phyloP scores from a whole-genome alignment of 1,140 invertebrate genomes.

The Marisa cornuarietis region DNA sequence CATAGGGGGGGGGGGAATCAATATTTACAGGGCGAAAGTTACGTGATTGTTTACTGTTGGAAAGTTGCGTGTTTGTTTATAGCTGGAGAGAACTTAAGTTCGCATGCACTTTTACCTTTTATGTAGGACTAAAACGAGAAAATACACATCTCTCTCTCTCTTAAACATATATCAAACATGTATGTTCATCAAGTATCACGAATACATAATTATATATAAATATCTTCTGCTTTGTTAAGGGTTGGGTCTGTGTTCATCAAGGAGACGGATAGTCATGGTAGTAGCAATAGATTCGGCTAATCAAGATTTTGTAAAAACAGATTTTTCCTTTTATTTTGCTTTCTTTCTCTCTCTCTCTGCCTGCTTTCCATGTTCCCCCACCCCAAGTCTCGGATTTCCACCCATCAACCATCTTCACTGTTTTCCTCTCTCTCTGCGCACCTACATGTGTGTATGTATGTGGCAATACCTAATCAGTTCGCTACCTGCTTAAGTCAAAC shows the following conservation, averaged over 20 bases:
- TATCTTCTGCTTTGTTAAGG: neutral
- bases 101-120: too few species aligned
- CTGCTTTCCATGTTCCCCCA: neutral
- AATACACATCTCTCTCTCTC: neutral
- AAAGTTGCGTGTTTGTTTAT: too few species aligned
- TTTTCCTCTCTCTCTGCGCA: too few species aligned
- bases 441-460: too few species aligned
- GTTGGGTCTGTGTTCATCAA: neutral
- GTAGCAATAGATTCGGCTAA: neutral
- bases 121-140: too few species aligned
- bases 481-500: too few species aligned
- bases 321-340: slow-evolving; percentile 9
- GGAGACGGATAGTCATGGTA: neutral
- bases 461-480: too few species aligned
- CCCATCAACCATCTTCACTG: neutral
- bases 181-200: neutral
- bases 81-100: too few species aligned
- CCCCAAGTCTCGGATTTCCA: neutral
- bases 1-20: too few species aligned
- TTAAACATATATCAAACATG: neutral
- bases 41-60: too few species aligned
- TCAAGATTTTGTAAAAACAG: neutral
- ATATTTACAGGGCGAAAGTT: too few species aligned
- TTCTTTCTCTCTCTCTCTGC: slow-evolving; percentile 10
- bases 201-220: neutral